Evolutionary conservation across 2,113 vertebrate species (phyloP), one percentile per base, ranked within the genome.

Genomic region (Heterocephalus glaber): DNA sequence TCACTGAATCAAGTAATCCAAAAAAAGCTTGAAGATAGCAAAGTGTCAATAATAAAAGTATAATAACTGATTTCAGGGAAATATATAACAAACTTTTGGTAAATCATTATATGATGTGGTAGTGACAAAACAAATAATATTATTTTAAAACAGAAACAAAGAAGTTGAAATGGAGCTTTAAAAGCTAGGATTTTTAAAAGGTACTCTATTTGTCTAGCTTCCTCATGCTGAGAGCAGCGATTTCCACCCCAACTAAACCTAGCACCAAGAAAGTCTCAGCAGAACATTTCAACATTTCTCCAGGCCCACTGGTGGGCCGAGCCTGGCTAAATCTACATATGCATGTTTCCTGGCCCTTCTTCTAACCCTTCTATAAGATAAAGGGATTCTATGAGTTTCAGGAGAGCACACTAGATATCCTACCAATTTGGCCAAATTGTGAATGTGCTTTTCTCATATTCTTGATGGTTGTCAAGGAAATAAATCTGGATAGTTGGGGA

Each of bases 61-160:
- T 65, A 79, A 49, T 93, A 96, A 92, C 41, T 54, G 60, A 89
- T 72, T 65, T 95, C 74, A 87, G 60, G 12, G 95, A 97, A 83
- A 86, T 72, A 54, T 13, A 80, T 3, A 44, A 85, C 30, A 86
- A 89, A 60, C 77, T 65, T 92, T 76, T 17, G 81, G 33, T 9
- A 41, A 30, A 60, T 80, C 68, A 68, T 52, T 61, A 84, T 84
- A 87, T 54, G 52, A 89, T 54, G 47, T 56, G 5, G 63, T 22
- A 70, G 30, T 74, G 24, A 60, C 86, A 65, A 35, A 86, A 76
- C 63, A 94, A 92, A 90, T 22, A 82, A 81, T 82, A 74, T 63
- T 68, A 81, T 22, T 72, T 54, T 90, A 90, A 86, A 97, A 61
- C 60, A 33, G 28, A 79, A 79, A 52, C 26, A 49, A 16, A 79